These are phyloP conservation scores for Labeo calbasu DNA, from an alignment of 2,797 vertebrate species.

Conservation along the genomic window DNA sequence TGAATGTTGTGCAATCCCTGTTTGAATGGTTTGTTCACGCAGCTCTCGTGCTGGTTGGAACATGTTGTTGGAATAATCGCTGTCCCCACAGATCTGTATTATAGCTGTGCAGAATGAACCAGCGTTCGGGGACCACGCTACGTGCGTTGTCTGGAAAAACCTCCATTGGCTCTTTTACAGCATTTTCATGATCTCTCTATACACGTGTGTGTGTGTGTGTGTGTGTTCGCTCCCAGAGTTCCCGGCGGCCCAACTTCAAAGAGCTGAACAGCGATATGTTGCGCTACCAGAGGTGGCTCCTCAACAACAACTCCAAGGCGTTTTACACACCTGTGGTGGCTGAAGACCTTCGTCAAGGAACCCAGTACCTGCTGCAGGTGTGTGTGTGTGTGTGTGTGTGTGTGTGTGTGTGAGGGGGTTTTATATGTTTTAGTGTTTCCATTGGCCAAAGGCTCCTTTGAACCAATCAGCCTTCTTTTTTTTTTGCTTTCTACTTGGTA, in stretches of 20 bases:
- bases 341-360: constrained; percentile 92
- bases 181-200: constrained; percentile 59
- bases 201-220: too few relatives aligned
- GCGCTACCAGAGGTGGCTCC: constrained; percentile 93
- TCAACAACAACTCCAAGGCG: constrained; percentile 93
- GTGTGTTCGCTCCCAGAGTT: constrained; percentile 78
- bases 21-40: constrained; percentile 3
- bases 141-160: constrained; percentile 50
- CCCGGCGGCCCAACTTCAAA: constrained; percentile 92
- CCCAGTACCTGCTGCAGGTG: constrained; percentile 96
- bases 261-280: constrained; percentile 88
- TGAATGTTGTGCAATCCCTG: background rate
- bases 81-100: too few relatives aligned
- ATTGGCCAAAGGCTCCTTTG: background rate
- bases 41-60: constrained; percentile 19
- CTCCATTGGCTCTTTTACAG: constrained; percentile 13
- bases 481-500: background rate
- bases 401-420: constrained; percentile 68
- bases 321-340: constrained; percentile 95
- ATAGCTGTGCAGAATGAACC: constrained; percentile 49
- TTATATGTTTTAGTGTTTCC: background rate
- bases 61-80: constrained; percentile 31
- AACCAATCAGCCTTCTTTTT: background rate
- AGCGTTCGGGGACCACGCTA: constrained; percentile 28
- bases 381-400: constrained; percentile 63